These are phyloP conservation scores for Leucoraja erinaceus DNA, from an alignment of 2,113 vertebrate genomes.

Conservation along the genomic window DNA sequence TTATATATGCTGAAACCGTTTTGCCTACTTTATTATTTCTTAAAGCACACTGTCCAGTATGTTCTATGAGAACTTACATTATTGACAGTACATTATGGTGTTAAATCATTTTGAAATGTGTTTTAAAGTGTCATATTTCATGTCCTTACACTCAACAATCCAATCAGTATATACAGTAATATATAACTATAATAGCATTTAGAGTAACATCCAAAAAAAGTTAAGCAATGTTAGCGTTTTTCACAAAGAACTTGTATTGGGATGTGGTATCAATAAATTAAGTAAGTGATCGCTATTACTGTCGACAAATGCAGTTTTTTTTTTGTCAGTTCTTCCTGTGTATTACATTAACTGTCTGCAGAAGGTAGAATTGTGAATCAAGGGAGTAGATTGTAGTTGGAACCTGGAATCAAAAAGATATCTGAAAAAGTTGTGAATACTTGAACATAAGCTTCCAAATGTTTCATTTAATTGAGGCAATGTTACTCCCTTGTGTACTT, in stretches of 20 bases:
- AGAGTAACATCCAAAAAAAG: constrained; percentile 30
- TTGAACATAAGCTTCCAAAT: constrained; percentile 33
- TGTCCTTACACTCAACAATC: constrained; percentile 27
- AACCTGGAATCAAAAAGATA: constrained; percentile 24
- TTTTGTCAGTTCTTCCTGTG: constrained; percentile 34
- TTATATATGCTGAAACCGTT: constrained; percentile 29
- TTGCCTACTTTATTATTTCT: constrained; percentile 24
- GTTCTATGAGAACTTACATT: constrained; percentile 21
- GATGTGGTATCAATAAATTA: constrained; percentile 33
- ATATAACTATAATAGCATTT: constrained; percentile 35
- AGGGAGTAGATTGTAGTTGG: constrained; percentile 31
- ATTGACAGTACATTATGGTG: constrained; percentile 15
- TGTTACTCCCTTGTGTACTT: constrained; percentile 32
- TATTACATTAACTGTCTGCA: constrained; percentile 38
- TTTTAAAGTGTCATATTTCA: constrained; percentile 26
- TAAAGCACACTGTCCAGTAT: constrained; percentile 30
- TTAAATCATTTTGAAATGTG: constrained; percentile 36
- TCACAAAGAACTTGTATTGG: constrained; percentile 37
- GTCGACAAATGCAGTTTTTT: constrained; percentile 2
- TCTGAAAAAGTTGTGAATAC: constrained; percentile 36
- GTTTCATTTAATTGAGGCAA: constrained; percentile 28
- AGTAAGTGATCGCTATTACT: constrained; percentile 29
- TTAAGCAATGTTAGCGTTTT: constrained; percentile 36
- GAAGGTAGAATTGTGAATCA: constrained; percentile 37
- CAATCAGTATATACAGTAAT: constrained; percentile 38